Conservation (phyloP, 2,888 invertebrate species). For the Pristionchus mayeri region DNA sequence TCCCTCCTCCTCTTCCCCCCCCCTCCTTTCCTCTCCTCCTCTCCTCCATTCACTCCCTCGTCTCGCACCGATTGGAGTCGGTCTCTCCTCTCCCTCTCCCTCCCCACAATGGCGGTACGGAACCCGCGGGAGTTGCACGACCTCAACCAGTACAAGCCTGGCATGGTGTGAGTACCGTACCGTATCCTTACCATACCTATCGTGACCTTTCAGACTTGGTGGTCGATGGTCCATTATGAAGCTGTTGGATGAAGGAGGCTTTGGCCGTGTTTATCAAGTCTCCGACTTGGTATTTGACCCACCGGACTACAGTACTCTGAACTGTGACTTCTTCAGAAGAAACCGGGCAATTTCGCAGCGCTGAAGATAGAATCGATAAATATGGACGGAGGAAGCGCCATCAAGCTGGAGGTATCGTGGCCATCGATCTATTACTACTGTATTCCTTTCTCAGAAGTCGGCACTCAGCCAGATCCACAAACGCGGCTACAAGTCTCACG, state of each 20-base stretch:
- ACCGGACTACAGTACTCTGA: not conserved
- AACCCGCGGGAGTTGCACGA: constrained; percentile 1
- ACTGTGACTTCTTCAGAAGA: constrained; percentile 24
- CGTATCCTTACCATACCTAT: not conserved
- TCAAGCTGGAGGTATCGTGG: constrained; percentile 23
- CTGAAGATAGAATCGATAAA: constrained; percentile 2
- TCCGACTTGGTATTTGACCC: not conserved
- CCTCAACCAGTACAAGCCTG: constrained; percentile 32
- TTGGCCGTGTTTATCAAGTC: not conserved
- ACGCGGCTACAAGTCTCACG: not conserved
- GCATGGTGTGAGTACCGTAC: constrained; percentile 16
- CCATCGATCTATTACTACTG: not conserved
- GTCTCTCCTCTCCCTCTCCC: not conserved
- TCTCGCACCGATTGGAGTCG: not conserved
- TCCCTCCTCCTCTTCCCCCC: no score
- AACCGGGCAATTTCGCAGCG: not conserved
- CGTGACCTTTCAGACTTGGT: not conserved
- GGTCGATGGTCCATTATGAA: not conserved
- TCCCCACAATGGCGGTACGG: not conserved
- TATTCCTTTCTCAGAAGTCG: not conserved
- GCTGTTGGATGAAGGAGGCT: constrained; percentile 8
- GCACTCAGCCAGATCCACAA: constrained; percentile 30
- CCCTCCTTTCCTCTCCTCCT: not conserved
- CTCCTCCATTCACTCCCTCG: no score
- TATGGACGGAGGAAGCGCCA: constrained; percentile 24